Evolutionary conservation across 1,140 invertebrate species (phyloP), one percentile per base, ranked within the genome.

Genomic region (Nephila pilipes): DNA sequence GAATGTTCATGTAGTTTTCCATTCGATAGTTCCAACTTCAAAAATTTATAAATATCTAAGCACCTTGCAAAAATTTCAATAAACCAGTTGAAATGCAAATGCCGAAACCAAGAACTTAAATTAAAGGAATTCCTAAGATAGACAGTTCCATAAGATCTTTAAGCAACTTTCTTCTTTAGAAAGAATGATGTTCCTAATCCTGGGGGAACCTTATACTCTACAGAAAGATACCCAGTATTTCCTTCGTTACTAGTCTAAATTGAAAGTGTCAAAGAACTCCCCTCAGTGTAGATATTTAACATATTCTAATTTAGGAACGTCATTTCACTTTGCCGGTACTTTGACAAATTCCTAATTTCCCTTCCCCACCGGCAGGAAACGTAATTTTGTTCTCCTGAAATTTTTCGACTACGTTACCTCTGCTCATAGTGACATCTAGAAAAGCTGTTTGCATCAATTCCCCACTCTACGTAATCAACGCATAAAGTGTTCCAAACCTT

Each of bases 241-340:
- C 46, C 55, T 87, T 87, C 85, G 46, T 75, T 75, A 75, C 69
- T 29, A 18, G 29, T 75, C 57, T 16, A 87, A 87, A 87, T 87
- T 87, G 85, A 87, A 87, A 87, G 85, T 87, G 85, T 60, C 85
- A 87, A 87, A 87, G 85, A 87, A 87, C 85, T 85, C 38, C 85
- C 55, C 25, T 54, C 32, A 22, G 69, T 75, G 69, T 36, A 32
- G 29, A 60, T 60, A 87, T 87, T 87, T 87, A 87, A 87, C 85
- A 87, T 87, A 87, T 87, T 87, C 85, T 87, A 87, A 87, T 87
- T 87, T 87, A 58, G 57, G 32, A 12, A 22, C 85, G 85, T 87
- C 85, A 87, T 87, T 87, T 87, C 36, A 87, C 85, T 87, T 60
- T 54, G 36, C 85, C 38, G 18, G 55, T 54, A 87, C 85, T 87